phyloP scores from a whole-genome alignment of 2,888 invertebrate genomes.

The Carterocephalus palaemon region DNA sequence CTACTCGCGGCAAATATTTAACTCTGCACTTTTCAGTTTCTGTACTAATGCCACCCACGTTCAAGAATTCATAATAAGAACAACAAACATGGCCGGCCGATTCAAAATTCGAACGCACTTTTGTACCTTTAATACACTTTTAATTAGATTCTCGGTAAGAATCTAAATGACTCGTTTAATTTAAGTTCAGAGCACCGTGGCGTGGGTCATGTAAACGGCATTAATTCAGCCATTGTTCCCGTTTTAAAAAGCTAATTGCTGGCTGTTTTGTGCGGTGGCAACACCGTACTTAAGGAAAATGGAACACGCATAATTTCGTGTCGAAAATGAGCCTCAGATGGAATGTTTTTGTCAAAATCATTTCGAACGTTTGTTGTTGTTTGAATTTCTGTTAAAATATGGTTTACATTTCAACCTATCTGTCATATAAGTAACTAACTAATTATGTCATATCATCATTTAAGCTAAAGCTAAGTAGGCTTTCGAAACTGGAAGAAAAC shows the following conservation, averaged over 20 bases:
- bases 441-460: too few relatives aligned
- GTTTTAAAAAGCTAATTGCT: conserved; percentile 26
- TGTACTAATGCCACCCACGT: conserved; percentile 23
- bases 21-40: neutral
- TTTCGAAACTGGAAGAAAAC: too few relatives aligned
- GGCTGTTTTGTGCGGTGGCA: conserved; percentile 23
- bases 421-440: too few relatives aligned
- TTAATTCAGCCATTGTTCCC: conserved; percentile 36
- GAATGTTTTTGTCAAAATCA: conserved; percentile 14
- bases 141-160: conserved; percentile 28
- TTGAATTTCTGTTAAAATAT: neutral
- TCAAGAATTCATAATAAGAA: conserved; percentile 13
- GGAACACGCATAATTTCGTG: conserved; percentile 19
- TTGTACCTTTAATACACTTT: conserved; percentile 25
- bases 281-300: conserved; percentile 24
- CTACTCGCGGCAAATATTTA: neutral
- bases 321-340: conserved; percentile 10
- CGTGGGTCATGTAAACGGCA: conserved; percentile 31
- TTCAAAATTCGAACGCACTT: conserved; percentile 6
- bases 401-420: neutral
- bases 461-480: too few relatives aligned
- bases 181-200: conserved; percentile 32
- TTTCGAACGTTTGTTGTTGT: too few relatives aligned
- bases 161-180: conserved; percentile 39
- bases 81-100: conserved; percentile 8